phyloP scores from a whole-genome alignment of 1,140 invertebrate genomes.

The Pinna nobilis region DNA sequence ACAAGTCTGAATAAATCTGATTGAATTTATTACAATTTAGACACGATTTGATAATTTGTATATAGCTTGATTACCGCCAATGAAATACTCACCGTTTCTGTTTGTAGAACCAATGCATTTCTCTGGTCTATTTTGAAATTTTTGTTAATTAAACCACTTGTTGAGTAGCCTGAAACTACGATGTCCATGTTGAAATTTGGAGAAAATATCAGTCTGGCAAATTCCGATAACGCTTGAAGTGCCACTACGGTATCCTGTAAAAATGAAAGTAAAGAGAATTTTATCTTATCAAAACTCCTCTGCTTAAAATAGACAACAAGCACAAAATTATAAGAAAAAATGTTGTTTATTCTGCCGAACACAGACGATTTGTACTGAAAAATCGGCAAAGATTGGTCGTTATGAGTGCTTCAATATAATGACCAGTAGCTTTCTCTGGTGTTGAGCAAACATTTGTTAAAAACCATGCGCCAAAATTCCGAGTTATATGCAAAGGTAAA shows the following conservation, averaged over 20 bases:
- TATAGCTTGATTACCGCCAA: not conserved
- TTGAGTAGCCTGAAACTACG: slow-evolving; percentile 1
- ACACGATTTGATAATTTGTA: no score
- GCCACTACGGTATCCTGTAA: slow-evolving; percentile 76
- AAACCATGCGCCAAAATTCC: no score
- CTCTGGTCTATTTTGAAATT: slow-evolving; percentile 52
- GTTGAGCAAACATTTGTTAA: no score
- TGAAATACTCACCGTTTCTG: slow-evolving; percentile 57
- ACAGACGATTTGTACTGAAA: no score
- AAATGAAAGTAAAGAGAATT: slow-evolving; percentile 73
- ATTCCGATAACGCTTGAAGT: slow-evolving; percentile 74
- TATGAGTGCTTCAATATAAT: no score
- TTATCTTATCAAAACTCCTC: no score
- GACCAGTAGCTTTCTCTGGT: no score
- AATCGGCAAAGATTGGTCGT: no score
- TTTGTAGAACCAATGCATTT: slow-evolving; percentile 65
- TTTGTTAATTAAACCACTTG: slow-evolving; percentile 24
- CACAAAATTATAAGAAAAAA: no score
- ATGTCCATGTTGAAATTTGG: slow-evolving; percentile 54
- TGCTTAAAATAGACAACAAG: not conserved
- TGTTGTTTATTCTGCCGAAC: no score
- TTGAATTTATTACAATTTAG: not conserved
- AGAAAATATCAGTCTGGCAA: slow-evolving; percentile 53
- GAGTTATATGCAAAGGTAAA: no score
- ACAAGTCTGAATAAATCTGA: not conserved